Conservation (phyloP, 2,113 vertebrate species). For the Natator depressus region DNA sequence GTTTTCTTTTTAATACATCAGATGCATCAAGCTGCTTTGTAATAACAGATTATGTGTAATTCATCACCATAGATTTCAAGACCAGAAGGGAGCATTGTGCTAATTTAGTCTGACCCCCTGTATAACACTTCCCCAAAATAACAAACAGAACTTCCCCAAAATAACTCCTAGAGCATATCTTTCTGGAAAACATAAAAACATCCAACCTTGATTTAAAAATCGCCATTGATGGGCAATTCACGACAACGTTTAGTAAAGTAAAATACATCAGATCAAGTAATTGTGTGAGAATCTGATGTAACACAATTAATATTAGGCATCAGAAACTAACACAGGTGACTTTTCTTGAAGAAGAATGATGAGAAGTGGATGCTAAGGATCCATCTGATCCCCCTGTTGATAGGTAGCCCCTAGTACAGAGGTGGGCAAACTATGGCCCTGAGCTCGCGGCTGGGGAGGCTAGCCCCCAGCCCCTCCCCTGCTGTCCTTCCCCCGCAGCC, state of each 20-base stretch:
- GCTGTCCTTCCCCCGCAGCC: too few species aligned
- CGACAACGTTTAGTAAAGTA: not conserved
- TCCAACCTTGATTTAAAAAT: not conserved
- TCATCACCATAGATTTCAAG: not conserved
- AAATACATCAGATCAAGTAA: not conserved
- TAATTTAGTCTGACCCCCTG: not conserved
- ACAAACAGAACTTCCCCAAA: not conserved
- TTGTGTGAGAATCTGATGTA: not conserved
- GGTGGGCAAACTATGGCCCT: too few species aligned
- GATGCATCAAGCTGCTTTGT: not conserved
- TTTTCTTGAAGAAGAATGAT: not conserved
- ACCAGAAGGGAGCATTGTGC: not conserved
- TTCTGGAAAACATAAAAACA: not conserved
- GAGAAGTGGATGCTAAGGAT: not conserved
- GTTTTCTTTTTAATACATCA: not conserved
- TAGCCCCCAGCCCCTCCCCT: too few species aligned
- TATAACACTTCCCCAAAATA: not conserved
- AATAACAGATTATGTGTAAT: not conserved
- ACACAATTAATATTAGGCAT: not conserved
- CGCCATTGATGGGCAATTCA: not conserved
- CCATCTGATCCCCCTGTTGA: conserved; percentile 9
- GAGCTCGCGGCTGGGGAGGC: too few species aligned
- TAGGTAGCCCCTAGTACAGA: not conserved
- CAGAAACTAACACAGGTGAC: not conserved
- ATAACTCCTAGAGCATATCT: not conserved